These are phyloP conservation scores for Lithobates sylvaticus DNA, from an alignment of 2,797 vertebrate species.

Conservation along the genomic window DNA sequence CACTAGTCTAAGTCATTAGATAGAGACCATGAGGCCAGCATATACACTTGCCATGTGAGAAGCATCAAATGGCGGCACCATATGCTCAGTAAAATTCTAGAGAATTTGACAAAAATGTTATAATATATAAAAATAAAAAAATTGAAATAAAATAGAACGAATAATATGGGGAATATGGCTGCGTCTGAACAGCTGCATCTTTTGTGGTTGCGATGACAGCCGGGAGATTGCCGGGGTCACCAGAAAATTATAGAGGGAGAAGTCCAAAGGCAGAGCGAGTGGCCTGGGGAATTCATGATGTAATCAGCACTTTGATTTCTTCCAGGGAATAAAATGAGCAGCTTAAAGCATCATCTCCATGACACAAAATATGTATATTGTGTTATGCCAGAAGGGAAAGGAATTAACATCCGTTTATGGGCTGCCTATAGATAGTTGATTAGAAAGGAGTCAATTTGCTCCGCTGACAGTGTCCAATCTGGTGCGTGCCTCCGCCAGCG, in stretches of 20 bases:
- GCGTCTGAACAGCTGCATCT: neutral
- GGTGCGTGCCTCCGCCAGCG: neutral
- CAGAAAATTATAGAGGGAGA: conserved; percentile 4
- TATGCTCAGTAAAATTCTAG: no score
- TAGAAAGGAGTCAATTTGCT: conserved; percentile 26
- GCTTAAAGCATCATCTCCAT: conserved; percentile 14
- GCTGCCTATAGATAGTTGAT: conserved; percentile 32
- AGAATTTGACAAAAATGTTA: no score
- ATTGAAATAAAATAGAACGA: no score
- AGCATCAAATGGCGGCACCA: no score
- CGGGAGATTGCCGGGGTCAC: conserved; percentile 6
- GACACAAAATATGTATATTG: conserved; percentile 25
- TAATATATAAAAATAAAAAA: no score
- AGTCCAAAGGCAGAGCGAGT: neutral
- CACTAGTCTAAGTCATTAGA: no score
- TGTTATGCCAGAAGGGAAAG: conserved; percentile 6
- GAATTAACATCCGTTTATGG: conserved; percentile 34
- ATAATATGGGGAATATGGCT: no score
- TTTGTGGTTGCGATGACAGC: neutral
- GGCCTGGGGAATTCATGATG: conserved; percentile 8
- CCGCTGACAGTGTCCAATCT: conserved; percentile 21
- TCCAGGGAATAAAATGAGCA: conserved; percentile 23
- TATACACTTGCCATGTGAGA: no score
- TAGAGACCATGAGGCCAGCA: no score
- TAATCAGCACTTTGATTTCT: conserved; percentile 39